Percentiles rank a stretch among this genome's conserved stretches.
phyloP scores from a whole-genome alignment of 2,113 vertebrate genomes.

The Chlorodrepanis virens region DNA sequence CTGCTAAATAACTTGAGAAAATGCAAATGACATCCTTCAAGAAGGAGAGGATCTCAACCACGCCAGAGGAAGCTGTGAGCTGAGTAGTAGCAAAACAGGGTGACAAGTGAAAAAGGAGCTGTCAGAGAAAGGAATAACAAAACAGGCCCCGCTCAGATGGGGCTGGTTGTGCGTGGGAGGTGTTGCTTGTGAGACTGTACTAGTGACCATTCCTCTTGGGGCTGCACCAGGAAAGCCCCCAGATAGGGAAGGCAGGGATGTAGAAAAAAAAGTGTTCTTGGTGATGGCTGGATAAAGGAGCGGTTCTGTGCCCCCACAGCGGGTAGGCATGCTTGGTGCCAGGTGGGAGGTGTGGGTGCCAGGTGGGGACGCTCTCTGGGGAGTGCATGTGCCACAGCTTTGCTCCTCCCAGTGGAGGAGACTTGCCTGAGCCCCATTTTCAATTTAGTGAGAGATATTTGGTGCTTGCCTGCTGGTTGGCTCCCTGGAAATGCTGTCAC shows the following conservation, averaged over 20 bases:
- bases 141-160: conserved; percentile 6
- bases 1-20: conserved; percentile 47
- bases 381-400: neutral
- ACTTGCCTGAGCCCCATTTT: neutral
- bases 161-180: conserved; percentile 42
- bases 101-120: conserved; percentile 68
- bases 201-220: neutral
- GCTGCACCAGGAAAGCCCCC: neutral
- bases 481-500: neutral
- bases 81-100: conserved; percentile 64
- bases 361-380: neutral
- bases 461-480: neutral
- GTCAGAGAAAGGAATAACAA: conserved; percentile 56
- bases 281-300: neutral
- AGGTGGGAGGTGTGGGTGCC: neutral
- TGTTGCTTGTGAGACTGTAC: conserved; percentile 41
- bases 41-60: conserved; percentile 24
- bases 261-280: fast-evolving
- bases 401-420: neutral
- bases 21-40: conserved; percentile 52
- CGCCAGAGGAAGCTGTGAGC: conserved; percentile 38
- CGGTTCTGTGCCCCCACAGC: fast-evolving
- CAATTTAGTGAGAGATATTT: neutral
- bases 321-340: neutral
- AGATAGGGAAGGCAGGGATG: neutral